Percentiles rank a stretch among this genome's conserved stretches.
Conservation (phyloP, 2,888 invertebrate species). For the Hartigia nigra region DNA sequence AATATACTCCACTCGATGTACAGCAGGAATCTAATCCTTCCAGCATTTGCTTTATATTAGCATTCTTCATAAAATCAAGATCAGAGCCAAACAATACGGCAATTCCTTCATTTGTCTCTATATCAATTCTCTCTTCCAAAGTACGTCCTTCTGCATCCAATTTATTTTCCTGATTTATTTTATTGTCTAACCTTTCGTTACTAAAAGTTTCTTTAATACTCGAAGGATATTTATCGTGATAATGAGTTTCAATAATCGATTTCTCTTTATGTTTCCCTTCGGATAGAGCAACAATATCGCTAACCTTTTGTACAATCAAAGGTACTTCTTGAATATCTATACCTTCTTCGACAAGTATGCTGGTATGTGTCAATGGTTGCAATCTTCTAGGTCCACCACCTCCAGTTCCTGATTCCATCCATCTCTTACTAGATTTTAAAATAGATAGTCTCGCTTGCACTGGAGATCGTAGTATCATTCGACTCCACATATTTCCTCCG, state of each 20-base stretch:
- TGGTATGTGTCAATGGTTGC: constrained; percentile 54
- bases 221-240: background rate
- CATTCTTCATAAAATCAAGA: constrained; percentile 34
- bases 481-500: background rate
- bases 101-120: constrained; percentile 49
- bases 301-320: constrained; percentile 69
- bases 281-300: constrained; percentile 62
- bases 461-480: background rate
- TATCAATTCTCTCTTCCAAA: constrained; percentile 32
- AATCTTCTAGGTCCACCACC: constrained; percentile 9
- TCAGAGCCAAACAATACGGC: constrained; percentile 48
- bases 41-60: constrained; percentile 52
- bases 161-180: constrained; percentile 8
- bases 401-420: constrained; percentile 27
- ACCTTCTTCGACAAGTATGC: constrained; percentile 76
- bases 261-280: constrained; percentile 13
- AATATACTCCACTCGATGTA: constrained; percentile 58
- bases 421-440: constrained; percentile 32
- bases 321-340: constrained; percentile 77
- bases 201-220: constrained; percentile 2
- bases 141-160: background rate
- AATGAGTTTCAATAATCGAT: constrained; percentile 7
- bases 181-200: background rate
- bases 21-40: constrained; percentile 54
- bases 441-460: background rate